Percentiles rank a stretch among this genome's conserved stretches.
These are phyloP conservation scores for Atrina japonica DNA, from an alignment of 2,888 invertebrate genomes.

Conservation along the genomic window DNA sequence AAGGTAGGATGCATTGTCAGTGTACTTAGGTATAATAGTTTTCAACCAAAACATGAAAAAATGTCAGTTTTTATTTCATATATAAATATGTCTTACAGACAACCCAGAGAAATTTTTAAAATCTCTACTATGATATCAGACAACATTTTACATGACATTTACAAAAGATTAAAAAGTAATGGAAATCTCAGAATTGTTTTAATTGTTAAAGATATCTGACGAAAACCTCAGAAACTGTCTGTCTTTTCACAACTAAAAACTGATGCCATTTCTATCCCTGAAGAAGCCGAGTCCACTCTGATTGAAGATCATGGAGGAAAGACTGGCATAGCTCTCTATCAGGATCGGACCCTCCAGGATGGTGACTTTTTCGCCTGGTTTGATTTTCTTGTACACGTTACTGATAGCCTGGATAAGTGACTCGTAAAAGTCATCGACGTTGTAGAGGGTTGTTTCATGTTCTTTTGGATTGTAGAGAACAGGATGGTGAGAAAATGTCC, in stretches of 20 bases:
- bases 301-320: conserved; percentile 90
- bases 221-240: too few relatives aligned
- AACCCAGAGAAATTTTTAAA: too few relatives aligned
- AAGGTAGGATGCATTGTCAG: too few relatives aligned
- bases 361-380: conserved; percentile 70
- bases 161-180: too few relatives aligned
- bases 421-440: conserved; percentile 81
- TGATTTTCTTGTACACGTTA: conserved; percentile 62
- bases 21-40: too few relatives aligned
- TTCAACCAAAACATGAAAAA: too few relatives aligned
- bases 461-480: conserved; percentile 78
- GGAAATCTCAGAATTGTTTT: too few relatives aligned
- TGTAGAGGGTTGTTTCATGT: conserved; percentile 78
- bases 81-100: too few relatives aligned
- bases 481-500: conserved; percentile 91
- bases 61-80: too few relatives aligned
- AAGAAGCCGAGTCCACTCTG: conserved; percentile 92
- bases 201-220: too few relatives aligned
- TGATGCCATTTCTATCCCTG: conserved; percentile 92
- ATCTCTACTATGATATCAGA: too few relatives aligned
- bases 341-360: conserved; percentile 83
- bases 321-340: conserved; percentile 90
- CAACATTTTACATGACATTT: too few relatives aligned
- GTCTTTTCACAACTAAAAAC: conserved; percentile 82
- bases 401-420: conserved; percentile 70